Conservation (phyloP, 1,140 invertebrate species). For the Euglossa dilemma region DNA sequence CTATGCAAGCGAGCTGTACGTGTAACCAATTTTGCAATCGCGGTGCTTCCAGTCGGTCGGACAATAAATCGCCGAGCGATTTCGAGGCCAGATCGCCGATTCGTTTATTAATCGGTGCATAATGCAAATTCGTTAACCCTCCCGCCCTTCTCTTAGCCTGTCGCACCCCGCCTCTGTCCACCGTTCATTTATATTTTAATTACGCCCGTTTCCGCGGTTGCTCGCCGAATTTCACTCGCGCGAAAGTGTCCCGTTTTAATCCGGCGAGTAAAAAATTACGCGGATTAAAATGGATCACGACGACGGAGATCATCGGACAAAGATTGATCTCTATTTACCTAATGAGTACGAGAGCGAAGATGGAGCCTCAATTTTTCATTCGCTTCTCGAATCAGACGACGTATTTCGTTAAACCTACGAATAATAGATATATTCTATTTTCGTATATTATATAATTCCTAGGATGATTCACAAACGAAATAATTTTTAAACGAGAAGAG, state of each 20-base stretch:
- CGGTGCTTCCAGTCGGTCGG: slow-evolving; percentile 37
- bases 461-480: too few species aligned
- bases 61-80: slow-evolving; percentile 48
- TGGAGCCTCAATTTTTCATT: too few species aligned
- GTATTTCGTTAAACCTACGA: too few species aligned
- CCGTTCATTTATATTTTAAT: slow-evolving; percentile 6
- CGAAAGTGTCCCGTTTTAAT: neutral
- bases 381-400: too few species aligned
- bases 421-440: too few species aligned
- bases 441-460: too few species aligned
- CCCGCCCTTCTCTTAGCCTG: neutral
- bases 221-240: neutral
- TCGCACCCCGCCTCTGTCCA: neutral
- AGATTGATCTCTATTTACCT: too few species aligned
- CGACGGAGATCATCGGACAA: too few species aligned
- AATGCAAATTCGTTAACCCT: slow-evolving; percentile 46
- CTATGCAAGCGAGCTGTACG: neutral
- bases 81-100: slow-evolving; percentile 33
- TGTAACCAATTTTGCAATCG: slow-evolving; percentile 55
- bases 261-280: neutral
- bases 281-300: too few species aligned
- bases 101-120: slow-evolving; percentile 49
- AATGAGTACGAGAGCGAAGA: too few species aligned
- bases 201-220: neutral
- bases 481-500: too few species aligned